Conservation (phyloP, 2,797 vertebrate genomes). For the Zalophus californianus region DNA sequence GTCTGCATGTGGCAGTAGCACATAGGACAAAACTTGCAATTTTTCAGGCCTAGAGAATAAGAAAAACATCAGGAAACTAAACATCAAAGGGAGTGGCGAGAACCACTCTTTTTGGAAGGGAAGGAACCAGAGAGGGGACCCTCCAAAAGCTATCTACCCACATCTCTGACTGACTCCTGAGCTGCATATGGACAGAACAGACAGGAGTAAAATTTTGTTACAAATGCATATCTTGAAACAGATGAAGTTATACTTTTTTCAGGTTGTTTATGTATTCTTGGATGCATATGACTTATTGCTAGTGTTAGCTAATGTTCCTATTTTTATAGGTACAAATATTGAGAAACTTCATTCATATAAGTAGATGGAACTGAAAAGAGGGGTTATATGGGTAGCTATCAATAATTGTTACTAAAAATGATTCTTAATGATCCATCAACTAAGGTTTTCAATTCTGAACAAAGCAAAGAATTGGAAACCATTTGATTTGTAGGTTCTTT, state of each 20-base stretch:
- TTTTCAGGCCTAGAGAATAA: background rate
- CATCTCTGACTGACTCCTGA: background rate
- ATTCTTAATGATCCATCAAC: background rate
- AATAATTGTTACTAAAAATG: background rate
- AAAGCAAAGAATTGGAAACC: background rate
- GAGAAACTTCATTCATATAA: background rate
- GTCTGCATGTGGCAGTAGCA: background rate
- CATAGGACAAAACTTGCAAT: background rate
- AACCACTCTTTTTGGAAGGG: background rate
- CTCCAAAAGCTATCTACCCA: background rate
- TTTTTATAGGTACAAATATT: background rate
- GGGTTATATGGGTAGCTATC: background rate
- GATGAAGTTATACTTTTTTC: background rate
- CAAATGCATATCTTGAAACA: background rate
- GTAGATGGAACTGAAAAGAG: background rate
- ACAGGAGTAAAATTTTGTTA: background rate
- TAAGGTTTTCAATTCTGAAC: background rate
- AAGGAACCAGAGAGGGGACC: background rate
- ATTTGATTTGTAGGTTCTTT: background rate
- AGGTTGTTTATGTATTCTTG: background rate
- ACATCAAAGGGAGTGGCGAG: background rate
- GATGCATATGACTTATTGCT: background rate
- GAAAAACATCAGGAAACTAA: background rate
- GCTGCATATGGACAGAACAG: background rate
- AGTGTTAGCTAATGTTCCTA: background rate